Conservation (phyloP, 2,888 invertebrate genomes). For the Danaus chrysippus region DNA sequence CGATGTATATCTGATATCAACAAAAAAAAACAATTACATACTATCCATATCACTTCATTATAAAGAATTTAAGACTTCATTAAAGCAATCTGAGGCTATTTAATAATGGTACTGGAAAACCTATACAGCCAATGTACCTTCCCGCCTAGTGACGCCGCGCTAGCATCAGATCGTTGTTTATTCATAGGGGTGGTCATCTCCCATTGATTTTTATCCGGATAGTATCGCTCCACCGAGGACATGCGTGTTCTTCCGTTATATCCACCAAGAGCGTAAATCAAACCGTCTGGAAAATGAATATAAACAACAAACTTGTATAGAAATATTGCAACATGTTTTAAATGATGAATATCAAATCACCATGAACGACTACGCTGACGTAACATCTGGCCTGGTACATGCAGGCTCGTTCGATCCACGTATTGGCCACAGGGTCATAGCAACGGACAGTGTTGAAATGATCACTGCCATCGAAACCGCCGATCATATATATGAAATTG, state of each 20-base stretch:
- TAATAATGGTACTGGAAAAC: background rate
- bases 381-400: constrained; percentile 90
- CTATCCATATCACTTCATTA: background rate
- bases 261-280: constrained; percentile 91
- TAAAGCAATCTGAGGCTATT: background rate
- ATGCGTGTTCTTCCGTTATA: constrained; percentile 88
- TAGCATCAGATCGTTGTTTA: constrained; percentile 87
- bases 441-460: constrained; percentile 89
- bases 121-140: constrained; percentile 63
- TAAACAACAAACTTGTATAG: no score
- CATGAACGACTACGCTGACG: constrained; percentile 85
- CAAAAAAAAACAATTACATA: background rate
- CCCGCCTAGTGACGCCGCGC: constrained; percentile 83
- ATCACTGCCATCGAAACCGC: constrained; percentile 89
- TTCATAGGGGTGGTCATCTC: constrained; percentile 87
- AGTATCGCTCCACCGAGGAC: constrained; percentile 88
- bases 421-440: constrained; percentile 86
- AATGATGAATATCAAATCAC: constrained; percentile 48
- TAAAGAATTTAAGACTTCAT: background rate
- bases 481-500: constrained; percentile 87
- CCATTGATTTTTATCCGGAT: constrained; percentile 88
- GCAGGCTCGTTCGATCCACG: constrained; percentile 87
- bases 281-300: constrained; percentile 65
- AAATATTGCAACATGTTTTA: background rate
- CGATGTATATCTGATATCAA: constrained; percentile 82